Percentiles rank a stretch among this genome's conserved stretches.
Conservation (phyloP, 2,797 vertebrate genomes). For the Liparis tanakae region DNA sequence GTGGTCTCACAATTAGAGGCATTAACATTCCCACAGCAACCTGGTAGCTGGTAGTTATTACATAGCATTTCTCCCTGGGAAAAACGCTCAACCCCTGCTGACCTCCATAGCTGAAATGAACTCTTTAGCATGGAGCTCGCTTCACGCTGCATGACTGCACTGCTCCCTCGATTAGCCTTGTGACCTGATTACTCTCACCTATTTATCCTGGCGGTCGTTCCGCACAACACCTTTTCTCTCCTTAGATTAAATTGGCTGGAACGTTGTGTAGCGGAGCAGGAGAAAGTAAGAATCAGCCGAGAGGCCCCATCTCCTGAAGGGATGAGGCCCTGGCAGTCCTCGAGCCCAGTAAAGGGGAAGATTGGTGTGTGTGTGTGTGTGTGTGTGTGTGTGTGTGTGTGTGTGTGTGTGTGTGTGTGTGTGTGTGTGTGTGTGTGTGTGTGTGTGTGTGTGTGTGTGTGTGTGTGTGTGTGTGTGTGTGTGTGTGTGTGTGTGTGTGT, state of each 20-base stretch:
- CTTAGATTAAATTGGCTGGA: slow-evolving; percentile 60
- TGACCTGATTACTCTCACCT: slow-evolving; percentile 46
- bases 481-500: slow-evolving; percentile 28
- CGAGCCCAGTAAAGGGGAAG: slow-evolving; percentile 48
- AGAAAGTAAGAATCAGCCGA: slow-evolving; percentile 13
- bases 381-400: slow-evolving; percentile 20
- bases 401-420: slow-evolving; percentile 12
- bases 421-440: slow-evolving; percentile 17
- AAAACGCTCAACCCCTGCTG: slow-evolving; percentile 18
- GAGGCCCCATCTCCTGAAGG: slow-evolving; percentile 41
- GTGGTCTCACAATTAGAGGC: slow-evolving; percentile 23
- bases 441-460: slow-evolving; percentile 17
- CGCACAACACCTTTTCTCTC: slow-evolving; percentile 52
- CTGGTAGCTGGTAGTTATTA: slow-evolving; percentile 1
- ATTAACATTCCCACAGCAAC: slow-evolving; percentile 27
- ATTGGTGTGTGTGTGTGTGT: slow-evolving; percentile 32
- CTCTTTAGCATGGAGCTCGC: slow-evolving; percentile 37
- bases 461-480: slow-evolving; percentile 25
- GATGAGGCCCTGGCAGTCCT: slow-evolving; percentile 53
- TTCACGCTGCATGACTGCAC: slow-evolving; percentile 27
- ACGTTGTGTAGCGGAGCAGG: slow-evolving; percentile 32
- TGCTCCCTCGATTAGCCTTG: slow-evolving; percentile 54
- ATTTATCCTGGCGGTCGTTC: slow-evolving; percentile 53
- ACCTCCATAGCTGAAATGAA: slow-evolving; percentile 41
- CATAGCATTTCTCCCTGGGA: slow-evolving; percentile 22